A percentile compares a stretch with the other conserved stretches of the same genome.
Evolutionary conservation across 2,797 vertebrate species (phyloP).

Genomic region (Hafferia zeledoni): DNA sequence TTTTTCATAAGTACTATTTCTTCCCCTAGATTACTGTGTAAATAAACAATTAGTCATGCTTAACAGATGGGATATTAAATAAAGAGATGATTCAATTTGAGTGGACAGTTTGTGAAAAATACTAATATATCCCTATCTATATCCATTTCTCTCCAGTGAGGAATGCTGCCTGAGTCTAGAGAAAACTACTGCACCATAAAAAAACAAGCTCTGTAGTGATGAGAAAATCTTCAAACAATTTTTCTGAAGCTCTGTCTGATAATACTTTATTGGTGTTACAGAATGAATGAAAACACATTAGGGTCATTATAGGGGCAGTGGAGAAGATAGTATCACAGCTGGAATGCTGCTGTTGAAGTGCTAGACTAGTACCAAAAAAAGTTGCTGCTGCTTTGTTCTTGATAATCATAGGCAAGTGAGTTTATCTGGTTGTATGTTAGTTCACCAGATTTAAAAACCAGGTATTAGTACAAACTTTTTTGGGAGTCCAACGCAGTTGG

Average conservation of each 20-base stretch:
- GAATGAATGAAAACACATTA: not conserved
- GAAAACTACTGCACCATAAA: not conserved
- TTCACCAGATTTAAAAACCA: not conserved
- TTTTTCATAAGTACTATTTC: not conserved
- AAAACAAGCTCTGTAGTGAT: not conserved
- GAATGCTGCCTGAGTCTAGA: not conserved
- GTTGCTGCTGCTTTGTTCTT: not conserved
- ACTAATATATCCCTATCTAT: not conserved
- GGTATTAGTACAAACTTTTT: not conserved
- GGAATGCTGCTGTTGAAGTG: not conserved
- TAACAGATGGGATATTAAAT: not conserved
- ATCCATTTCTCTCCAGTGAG: not conserved
- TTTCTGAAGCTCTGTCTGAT: not conserved
- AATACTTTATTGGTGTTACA: not conserved
- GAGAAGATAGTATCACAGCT: not conserved
- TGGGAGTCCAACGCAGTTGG: not conserved
- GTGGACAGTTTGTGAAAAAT: not conserved
- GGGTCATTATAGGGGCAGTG: not conserved
- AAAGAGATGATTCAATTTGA: not conserved
- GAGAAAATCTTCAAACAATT: not conserved
- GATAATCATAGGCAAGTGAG: not conserved
- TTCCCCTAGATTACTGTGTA: not conserved
- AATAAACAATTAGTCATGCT: not conserved
- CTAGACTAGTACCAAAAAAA: not conserved
- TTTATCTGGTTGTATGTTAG: not conserved